Evolutionary conservation across 2,113 vertebrate genomes (phyloP), one percentile per base, ranked within the genome.

Genomic region (Scolopax mira): DNA sequence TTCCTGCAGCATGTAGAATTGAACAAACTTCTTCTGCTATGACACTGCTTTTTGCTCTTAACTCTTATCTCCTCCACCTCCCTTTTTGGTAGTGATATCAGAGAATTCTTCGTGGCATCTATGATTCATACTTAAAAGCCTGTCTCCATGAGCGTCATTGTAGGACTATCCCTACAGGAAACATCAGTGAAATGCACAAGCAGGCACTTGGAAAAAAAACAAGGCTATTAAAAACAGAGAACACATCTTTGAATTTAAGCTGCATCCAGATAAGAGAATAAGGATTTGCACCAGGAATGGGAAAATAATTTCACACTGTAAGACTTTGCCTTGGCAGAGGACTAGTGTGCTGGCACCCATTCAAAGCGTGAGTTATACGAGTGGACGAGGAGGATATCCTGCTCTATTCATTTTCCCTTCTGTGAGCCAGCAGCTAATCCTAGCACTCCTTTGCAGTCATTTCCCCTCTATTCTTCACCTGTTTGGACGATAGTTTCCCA

Each of bases 111-210:
- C 46, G 60, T 90, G 91, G 79, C 85, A 85, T 77, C 79, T 96
- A 67, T 86, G 93, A 89, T 94, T 91, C 88, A 79, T 88, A 42
- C 94, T 91, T 96, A 96, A 95, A 79, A 94, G 78, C 46, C 44
- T 79, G 49, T 85, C 41, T 82, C 79, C 54, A n/a, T 35, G 39
- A 92, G 39, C 96, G 93, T 89, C 22, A 51, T 87, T 91, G 62
- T 48, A 79, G 7, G 58, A 95, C 83, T 70, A 39, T 58, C 79
- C 49, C 86, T 71, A 6, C 23, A 49, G 82, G 79, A 91, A 93
- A 85, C 28, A 90, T 64, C 69, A 79, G 52, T 85, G 70, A 70
- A 62, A 71, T 66, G 52, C 62, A 89, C 91, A 61, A 82, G 21
- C 82, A 95, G 65, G 51, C 71, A 95, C 42, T 88, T 69, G 75